These are phyloP conservation scores for Spodoptera littoralis DNA, from an alignment of 2,888 invertebrate species.

Conservation along the genomic window DNA sequence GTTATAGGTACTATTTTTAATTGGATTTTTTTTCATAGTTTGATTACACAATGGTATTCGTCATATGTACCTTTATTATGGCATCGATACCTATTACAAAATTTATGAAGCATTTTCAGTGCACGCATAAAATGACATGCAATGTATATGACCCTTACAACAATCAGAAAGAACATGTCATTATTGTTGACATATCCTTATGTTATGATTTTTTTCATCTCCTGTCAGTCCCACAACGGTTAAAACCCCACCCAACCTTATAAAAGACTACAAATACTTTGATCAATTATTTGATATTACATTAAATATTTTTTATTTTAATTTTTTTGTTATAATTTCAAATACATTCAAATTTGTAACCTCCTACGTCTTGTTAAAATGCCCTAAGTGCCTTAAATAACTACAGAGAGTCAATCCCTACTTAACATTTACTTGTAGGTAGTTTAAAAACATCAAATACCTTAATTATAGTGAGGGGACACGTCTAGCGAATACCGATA, in stretches of 20 bases:
- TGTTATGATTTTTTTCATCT: background rate
- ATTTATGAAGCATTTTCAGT: too few relatives aligned
- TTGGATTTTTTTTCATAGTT: too few relatives aligned
- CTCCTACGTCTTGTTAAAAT: constrained; percentile 65
- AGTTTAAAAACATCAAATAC: constrained; percentile 61
- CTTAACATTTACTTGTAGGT: constrained; percentile 53
- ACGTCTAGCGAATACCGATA: constrained; percentile 30
- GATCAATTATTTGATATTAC: constrained; percentile 68
- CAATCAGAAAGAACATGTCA: too few relatives aligned
- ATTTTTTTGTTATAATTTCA: constrained; percentile 50
- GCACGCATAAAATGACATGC: too few relatives aligned
- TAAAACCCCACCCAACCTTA: constrained; percentile 67
- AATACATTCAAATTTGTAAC: constrained; percentile 60
- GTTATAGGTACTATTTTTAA: background rate
- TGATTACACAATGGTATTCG: too few relatives aligned
- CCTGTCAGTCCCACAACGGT: constrained; percentile 47
- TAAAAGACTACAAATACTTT: constrained; percentile 79
- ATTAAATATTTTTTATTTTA: constrained; percentile 43
- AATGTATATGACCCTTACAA: too few relatives aligned
- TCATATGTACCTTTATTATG: too few relatives aligned
- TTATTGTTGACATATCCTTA: too few relatives aligned
- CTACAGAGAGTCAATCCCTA: constrained; percentile 75
- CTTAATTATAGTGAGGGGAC: constrained; percentile 46
- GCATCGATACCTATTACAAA: too few relatives aligned
- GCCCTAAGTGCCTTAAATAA: constrained; percentile 66